phyloP scores from a whole-genome alignment of 2,888 invertebrate genomes.

The Atherix ibis region DNA sequence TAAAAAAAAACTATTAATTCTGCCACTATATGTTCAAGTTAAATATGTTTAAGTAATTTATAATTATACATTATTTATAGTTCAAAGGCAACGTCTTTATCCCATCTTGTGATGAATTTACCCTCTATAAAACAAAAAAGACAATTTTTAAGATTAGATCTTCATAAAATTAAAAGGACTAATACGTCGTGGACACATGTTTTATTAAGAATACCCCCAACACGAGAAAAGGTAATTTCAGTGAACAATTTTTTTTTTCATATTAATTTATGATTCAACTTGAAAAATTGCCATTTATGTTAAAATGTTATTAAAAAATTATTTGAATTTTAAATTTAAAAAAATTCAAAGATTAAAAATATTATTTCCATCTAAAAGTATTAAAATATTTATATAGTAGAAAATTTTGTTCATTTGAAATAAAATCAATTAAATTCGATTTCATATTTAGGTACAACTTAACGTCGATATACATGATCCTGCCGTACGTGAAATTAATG shows the following conservation, averaged over 20 bases:
- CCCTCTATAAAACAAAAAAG: constrained; percentile 34
- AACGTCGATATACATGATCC: constrained; percentile 48
- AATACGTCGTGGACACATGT: constrained; percentile 51
- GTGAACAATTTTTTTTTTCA: constrained; percentile 8
- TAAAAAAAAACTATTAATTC: constrained; percentile 21
- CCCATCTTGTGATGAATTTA: constrained; percentile 38
- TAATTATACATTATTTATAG: constrained; percentile 32
- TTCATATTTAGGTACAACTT: constrained; percentile 38
- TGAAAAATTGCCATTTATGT: no score
- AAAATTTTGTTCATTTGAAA: no score
- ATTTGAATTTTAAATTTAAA: no score
- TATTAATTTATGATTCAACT: no score
- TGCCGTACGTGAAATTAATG: constrained; percentile 27
- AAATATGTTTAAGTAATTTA: background rate
- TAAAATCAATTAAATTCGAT: no score
- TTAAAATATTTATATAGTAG: no score
- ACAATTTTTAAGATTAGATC: constrained; percentile 39
- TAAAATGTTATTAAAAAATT: no score
- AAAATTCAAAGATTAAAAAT: no score
- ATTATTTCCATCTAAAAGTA: no score
- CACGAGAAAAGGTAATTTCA: constrained; percentile 39
- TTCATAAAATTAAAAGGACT: constrained; percentile 41
- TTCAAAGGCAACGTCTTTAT: constrained; percentile 40
- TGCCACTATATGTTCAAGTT: background rate
- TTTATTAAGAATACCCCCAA: constrained; percentile 48